phyloP scores from a whole-genome alignment of 2,797 vertebrate genomes.

The Bucorvus abyssinicus region DNA sequence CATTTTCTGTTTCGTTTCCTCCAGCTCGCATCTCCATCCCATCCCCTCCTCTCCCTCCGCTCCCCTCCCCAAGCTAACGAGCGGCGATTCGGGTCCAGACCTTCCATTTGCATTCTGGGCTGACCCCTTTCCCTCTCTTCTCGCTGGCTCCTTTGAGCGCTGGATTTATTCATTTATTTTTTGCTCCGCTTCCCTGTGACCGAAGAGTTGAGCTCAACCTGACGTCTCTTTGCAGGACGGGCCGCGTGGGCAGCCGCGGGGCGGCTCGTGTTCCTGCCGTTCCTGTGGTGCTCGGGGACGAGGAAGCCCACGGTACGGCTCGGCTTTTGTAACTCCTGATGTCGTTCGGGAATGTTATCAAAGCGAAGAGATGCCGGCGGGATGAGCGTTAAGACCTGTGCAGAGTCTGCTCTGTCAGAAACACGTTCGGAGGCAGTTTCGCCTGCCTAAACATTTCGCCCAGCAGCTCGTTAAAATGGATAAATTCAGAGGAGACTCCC shows the following conservation, averaged over 20 bases:
- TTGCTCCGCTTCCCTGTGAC: not conserved
- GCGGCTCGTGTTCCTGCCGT: not conserved
- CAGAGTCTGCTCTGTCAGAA: constrained; percentile 13
- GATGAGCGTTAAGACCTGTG: constrained; percentile 9
- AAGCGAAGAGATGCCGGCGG: constrained; percentile 42
- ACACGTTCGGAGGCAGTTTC: not conserved
- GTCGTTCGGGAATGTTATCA: constrained; percentile 25
- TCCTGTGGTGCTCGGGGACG: not conserved
- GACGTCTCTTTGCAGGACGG: not conserved
- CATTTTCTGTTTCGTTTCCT: not conserved
- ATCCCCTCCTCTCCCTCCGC: not conserved
- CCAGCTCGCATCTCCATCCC: not conserved
- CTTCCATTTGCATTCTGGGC: not conserved
- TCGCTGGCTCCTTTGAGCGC: not conserved
- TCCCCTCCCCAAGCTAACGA: not conserved
- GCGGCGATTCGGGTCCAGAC: not conserved
- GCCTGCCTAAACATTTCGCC: constrained; percentile 47
- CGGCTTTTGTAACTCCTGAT: constrained; percentile 3
- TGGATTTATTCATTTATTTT: not conserved
- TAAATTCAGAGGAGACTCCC: not conserved
- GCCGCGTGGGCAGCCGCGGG: not conserved
- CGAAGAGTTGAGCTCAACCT: not conserved
- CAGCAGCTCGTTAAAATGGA: constrained; percentile 33
- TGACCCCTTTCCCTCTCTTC: not conserved
- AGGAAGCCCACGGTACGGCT: not conserved